Base-by-base conservation (phyloP, 2,797 vertebrate genomes). In the Adrianichthys oophorus region DNA sequence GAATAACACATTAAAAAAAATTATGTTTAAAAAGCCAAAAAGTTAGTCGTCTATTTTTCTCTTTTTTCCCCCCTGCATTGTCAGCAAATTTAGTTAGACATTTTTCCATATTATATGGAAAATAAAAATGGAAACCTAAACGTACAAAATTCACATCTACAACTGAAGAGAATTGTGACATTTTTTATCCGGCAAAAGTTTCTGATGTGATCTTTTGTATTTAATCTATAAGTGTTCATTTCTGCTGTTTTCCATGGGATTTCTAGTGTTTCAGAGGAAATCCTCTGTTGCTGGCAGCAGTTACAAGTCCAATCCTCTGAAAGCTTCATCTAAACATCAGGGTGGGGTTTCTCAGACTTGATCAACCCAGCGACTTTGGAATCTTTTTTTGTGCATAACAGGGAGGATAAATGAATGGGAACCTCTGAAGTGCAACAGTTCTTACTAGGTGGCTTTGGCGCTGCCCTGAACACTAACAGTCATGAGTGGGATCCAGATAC, bases 361-460 rank as follows among this genome's bases (percentile, higher is more conserved):
- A 29, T 29, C 26, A 29, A 29, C 32, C 32, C 29, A 32, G 29
- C 7, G 29, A 12, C 8, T 12, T 37, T 12, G 32, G 19, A 2
- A 41, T 18, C 18, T 17, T 14, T 57, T 23, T 10, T n/a, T 49
- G 37, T 16, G 41, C 5, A 4, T 26, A 0, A 59, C 2, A 41
- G 50, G 16, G 10, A 7, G 5, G 52, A n/a, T 50, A 48, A 26
- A 3, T 14, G 1, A 52, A 23, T 18, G 21, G 45, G 42, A 50
- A 8, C 48, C 12, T 40, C n/a, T n/a, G 48, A 32, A 49, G 19
- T 42, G 16, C 10, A 26, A 24, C 43, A n/a, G 13, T 7, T 60
- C 97, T 96, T 87, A 99, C 98, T 99, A 99, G 1, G 96, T 98
- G 78, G 98, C 96, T 88, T 98, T 99, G 71, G 97, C 95, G 59